Evolutionary conservation across 2,113 vertebrate genomes (phyloP).

Genomic region (Corapipo altera): DNA sequence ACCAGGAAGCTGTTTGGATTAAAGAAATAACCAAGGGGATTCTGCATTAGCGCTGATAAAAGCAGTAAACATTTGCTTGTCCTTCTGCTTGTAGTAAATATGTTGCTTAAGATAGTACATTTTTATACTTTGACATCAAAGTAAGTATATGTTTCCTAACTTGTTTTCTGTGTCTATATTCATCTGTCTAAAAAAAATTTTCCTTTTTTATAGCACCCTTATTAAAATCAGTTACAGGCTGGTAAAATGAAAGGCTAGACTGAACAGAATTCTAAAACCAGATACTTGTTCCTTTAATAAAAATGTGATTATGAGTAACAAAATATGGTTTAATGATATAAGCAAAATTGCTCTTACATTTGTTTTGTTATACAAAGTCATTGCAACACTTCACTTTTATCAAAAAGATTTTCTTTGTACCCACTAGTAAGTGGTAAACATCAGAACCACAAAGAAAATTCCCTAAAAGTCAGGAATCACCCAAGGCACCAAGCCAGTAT

Average conservation of each 20-base stretch:
- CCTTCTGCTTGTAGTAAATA: slow-evolving; percentile 1
- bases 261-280: not conserved
- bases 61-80: not conserved
- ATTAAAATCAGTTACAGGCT: not conserved
- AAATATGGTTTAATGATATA: not conserved
- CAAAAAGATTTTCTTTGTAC: not conserved
- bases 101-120: not conserved
- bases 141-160: not conserved
- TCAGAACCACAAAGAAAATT: not conserved
- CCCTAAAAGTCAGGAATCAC: not conserved
- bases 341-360: not conserved
- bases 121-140: not conserved
- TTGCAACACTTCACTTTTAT: not conserved
- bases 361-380: not conserved
- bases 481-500: not conserved
- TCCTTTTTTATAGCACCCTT: not conserved
- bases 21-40: slow-evolving; percentile 1
- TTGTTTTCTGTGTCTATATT: not conserved
- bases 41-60: not conserved
- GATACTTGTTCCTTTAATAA: not conserved
- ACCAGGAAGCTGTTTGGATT: slow-evolving; percentile 39
- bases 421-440: accelerated
- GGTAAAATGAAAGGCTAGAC: not conserved
- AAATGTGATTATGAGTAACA: not conserved
- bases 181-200: not conserved